Percentiles rank a stretch among this genome's conserved stretches.
These are phyloP conservation scores for western clawed frog (Xenopus tropicalis) DNA, from an alignment of 2,113 vertebrate genomes.

Conservation along the genomic window UCB_Xtro_10.0 CM004443.2:54375501-54376000, in stretches of 20 bases:
- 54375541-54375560: conserved; percentile 21
- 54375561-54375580: conserved; percentile 31
- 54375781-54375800: conserved; percentile 56
- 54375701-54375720: conserved; percentile 79
- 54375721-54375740: conserved; percentile 66
- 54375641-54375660: conserved; percentile 16
- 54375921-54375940: conserved; percentile 62
- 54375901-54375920: conserved; percentile 68
- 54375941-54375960: conserved; percentile 86
- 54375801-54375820: conserved; percentile 81
- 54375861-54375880: conserved; percentile 84
- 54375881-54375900: conserved; percentile 94
- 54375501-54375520: conserved; percentile 24
- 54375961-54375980: conserved; percentile 75
- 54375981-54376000: conserved; percentile 85
- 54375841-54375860: conserved; percentile 88
- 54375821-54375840: conserved; percentile 87
- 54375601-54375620: conserved; percentile 30
- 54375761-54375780: conserved; percentile 35
- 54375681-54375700: conserved; percentile 70
- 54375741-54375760: conserved; percentile 51
- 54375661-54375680: conserved; percentile 59
- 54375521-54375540: conserved; percentile 15
- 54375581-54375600: conserved; percentile 31
- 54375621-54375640: conserved; percentile 27